Base-by-base conservation (phyloP, 2,888 invertebrate genomes). In the Melinaea menophilus region DNA sequence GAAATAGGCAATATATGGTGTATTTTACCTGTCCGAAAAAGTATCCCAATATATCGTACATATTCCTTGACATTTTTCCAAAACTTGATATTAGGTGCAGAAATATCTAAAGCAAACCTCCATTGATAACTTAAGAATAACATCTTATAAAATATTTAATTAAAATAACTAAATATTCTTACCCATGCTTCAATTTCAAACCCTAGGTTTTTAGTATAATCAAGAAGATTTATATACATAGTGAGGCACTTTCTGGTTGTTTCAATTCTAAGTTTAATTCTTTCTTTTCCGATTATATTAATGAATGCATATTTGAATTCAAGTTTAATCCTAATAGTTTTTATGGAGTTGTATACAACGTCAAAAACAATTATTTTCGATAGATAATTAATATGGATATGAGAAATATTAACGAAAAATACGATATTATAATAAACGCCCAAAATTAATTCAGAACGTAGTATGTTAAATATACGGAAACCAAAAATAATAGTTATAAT, bases 321-420 rank as follows among this genome's bases (percentile, higher is more conserved):
- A 34, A 59, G 41, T n/a, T 59, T 45, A 37, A 51, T 46, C 9
- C 60, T 63, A 11, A 54, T 22, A 3, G 33, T 5, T 63, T 55
- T 60, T 51, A 60, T 63, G 2, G 22, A 11, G 4, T 60, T 47
- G 9, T 55, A 63, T 11, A 63, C 22, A 11, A 34, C 9, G 22
- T 63, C 59, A 22, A 60, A 57, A 22, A 57, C 35, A 5, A 63
- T 47, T 12, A 60, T 33, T 60, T 63, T 63, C 0, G 60, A 54
- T 0, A 57, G 2, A 22, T 45, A 60, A 56, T 34, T 51, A 41
- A 46, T 9, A n/a, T 41, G 55, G 12, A 57, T 34, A 11, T 31
- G 41, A 3, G 37, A 2, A 11, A 57, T 46, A 3, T 11, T 34
- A 5, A 60, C 13, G 11, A 35, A 33, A 12, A 35, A 1, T 5